phyloP scores from a whole-genome alignment of 2,797 vertebrate species.

The Natrix natrix region DNA sequence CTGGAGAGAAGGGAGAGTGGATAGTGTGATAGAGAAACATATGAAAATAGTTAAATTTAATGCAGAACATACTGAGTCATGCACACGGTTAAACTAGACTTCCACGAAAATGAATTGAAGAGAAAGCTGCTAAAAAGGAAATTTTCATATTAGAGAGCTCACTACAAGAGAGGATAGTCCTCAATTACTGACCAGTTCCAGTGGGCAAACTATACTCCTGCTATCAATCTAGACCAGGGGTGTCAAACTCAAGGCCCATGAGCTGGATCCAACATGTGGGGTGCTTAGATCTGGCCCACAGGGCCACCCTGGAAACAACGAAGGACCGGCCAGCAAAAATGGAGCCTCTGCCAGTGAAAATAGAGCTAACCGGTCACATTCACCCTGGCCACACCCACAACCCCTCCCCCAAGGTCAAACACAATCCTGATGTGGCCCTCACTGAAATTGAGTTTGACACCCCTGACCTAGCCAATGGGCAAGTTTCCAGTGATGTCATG shows the following conservation, averaged over 20 bases:
- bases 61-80: background rate
- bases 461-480: background rate
- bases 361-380: no score
- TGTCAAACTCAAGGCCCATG: no score
- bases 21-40: background rate
- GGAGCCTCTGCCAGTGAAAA: no score
- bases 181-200: background rate
- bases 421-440: no score
- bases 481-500: background rate
- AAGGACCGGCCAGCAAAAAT: no score
- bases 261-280: no score
- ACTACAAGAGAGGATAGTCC: background rate
- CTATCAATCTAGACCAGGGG: background rate
- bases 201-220: background rate
- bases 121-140: background rate
- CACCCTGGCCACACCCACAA: no score
- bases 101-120: background rate
- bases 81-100: background rate
- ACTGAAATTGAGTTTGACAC: no score
- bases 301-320: no score
- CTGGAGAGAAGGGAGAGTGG: background rate
- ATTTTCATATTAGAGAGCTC: background rate
- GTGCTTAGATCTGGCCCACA: no score
- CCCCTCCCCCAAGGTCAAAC: no score
- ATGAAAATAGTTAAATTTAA: background rate